Evolutionary conservation across 2,113 vertebrate genomes (phyloP).

Genomic region (Tetrao urogallus): DNA sequence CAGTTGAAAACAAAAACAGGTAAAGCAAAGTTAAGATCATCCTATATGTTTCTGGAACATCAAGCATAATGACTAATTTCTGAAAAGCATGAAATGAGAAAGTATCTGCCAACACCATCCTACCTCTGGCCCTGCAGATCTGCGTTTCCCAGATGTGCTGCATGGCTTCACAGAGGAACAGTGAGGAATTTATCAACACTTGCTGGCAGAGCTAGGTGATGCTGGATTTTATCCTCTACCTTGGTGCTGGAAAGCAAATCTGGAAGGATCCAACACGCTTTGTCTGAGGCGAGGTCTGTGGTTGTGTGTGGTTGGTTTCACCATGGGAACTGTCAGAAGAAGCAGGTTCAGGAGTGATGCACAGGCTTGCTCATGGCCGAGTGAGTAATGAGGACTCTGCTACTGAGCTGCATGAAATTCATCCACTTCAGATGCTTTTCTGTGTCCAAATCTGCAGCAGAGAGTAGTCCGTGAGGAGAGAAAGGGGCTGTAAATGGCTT

Average conservation of each 20-base stretch:
- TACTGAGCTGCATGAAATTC: neutral
- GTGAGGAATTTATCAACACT: neutral
- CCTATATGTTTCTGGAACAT: conserved; percentile 6
- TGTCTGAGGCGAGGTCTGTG: neutral
- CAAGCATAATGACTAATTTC: conserved; percentile 28
- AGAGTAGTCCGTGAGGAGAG: neutral
- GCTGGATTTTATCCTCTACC: neutral
- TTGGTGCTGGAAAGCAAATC: neutral
- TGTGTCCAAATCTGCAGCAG: neutral
- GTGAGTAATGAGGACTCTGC: neutral
- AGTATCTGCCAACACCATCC: conserved; percentile 2
- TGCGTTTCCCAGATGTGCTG: conserved; percentile 38
- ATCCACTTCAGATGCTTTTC: neutral
- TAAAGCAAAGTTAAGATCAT: neutral
- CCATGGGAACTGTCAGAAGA: neutral
- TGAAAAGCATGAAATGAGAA: neutral
- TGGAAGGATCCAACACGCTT: neutral
- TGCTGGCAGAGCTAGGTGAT: neutral
- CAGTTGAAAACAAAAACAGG: conserved; percentile 2
- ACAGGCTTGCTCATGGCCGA: accelerated
- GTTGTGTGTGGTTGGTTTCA: neutral
- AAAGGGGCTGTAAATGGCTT: neutral
- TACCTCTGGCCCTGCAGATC: neutral
- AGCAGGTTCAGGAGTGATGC: neutral
- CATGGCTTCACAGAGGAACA: accelerated